These are phyloP conservation scores for Montipora efflorescens DNA, from an alignment of 64 coral and sea anemone species.

Conservation along the genomic window DNA sequence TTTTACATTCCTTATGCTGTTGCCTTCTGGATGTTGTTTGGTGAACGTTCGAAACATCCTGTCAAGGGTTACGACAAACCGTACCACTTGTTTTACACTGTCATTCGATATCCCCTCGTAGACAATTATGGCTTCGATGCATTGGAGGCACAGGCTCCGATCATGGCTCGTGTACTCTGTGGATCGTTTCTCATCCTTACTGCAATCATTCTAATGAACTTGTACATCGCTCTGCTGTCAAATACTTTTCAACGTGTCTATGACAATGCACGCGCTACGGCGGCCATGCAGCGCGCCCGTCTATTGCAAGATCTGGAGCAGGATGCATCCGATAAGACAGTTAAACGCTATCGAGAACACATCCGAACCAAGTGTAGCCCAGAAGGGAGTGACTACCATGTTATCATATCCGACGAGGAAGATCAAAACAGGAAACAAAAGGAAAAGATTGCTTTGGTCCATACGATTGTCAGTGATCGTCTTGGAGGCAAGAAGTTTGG, in stretches of 20 bases:
- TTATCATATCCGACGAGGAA: conserved; percentile 56
- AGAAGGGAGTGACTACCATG: conserved; percentile 59
- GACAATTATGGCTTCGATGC: conserved; percentile 64
- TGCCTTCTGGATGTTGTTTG: conserved; percentile 92
- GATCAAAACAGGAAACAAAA: conserved; percentile 69
- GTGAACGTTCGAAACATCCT: conserved; percentile 31
- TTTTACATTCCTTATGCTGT: conserved; percentile 93
- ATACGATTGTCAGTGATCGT: conserved; percentile 44
- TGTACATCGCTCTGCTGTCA: conserved; percentile 84
- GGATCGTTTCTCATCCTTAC: conserved; percentile 70
- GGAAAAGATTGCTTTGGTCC: conserved; percentile 51
- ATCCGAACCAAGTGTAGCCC: conserved; percentile 72
- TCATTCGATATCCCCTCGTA: conserved; percentile 70
- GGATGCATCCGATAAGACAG: conserved; percentile 54
- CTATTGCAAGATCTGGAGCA: conserved; percentile 69
- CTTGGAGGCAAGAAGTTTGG: conserved; percentile 58
- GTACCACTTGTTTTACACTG: conserved; percentile 36
- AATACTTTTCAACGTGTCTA: conserved; percentile 90
- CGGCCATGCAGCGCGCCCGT: conserved; percentile 83
- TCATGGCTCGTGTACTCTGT: conserved; percentile 70
- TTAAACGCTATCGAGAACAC: conserved; percentile 62
- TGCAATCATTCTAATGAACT: conserved; percentile 71
- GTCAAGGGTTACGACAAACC: conserved; percentile 70
- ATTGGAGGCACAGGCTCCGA: conserved; percentile 25
- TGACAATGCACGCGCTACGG: conserved; percentile 86